Evolutionary conservation across 2,113 vertebrate genomes (phyloP).

Genomic region (human (Homo sapiens)): DNA sequence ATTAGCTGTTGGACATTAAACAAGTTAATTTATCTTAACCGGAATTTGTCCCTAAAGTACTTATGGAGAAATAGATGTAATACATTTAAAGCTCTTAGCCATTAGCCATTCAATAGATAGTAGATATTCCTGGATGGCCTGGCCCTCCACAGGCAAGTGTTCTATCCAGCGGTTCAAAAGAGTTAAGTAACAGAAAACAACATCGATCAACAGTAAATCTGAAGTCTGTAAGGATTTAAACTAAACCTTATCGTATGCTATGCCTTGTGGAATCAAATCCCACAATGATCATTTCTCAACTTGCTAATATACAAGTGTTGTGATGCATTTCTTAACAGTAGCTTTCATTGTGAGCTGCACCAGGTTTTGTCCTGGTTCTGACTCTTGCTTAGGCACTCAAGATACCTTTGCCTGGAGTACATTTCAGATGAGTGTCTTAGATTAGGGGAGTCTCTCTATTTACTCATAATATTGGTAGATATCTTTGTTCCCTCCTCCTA

Average conservation of each 20-base stretch:
- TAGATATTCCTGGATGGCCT: neutral
- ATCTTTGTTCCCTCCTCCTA: neutral
- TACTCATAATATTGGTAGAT: neutral
- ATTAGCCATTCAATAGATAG: neutral
- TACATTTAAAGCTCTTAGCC: neutral
- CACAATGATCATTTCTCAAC: neutral
- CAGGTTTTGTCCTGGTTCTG: neutral
- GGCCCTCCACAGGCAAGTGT: neutral
- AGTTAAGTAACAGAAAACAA: constrained; percentile 13
- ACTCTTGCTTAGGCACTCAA: neutral
- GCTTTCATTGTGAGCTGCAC: neutral
- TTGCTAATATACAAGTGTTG: neutral
- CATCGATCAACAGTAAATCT: neutral
- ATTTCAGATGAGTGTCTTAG: neutral
- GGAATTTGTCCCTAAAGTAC: neutral
- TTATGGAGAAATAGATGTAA: neutral
- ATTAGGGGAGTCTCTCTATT: neutral
- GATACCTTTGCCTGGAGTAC: neutral
- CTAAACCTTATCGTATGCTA: neutral
- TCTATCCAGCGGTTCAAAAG: neutral
- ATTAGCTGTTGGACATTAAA: neutral
- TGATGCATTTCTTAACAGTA: neutral
- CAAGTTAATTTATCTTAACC: constrained; percentile 1
- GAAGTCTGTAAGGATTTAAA: neutral
- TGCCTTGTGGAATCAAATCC: neutral